Conservation (phyloP, 2,113 vertebrate species). For the Danionella cerebrum region DNA sequence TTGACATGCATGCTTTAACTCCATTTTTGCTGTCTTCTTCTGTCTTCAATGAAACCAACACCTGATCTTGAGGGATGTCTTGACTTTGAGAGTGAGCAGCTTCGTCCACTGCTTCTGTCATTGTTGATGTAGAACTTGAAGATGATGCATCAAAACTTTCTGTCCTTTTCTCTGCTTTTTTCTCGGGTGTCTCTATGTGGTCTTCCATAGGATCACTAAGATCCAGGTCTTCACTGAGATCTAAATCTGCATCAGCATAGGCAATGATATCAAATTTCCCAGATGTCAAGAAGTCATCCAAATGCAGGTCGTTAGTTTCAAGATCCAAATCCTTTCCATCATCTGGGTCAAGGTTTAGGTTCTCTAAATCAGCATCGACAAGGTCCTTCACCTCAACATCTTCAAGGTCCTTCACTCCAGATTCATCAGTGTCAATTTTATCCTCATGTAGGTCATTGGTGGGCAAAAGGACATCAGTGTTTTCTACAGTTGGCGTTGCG, state of each 20-base stretch:
- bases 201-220: conserved; percentile 88
- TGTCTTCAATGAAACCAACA: conserved; percentile 37
- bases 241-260: conserved; percentile 90
- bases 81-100: conserved; percentile 54
- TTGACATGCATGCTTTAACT: conserved; percentile 48
- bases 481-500: conserved; percentile 54
- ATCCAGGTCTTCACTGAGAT: conserved; percentile 91
- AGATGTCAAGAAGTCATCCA: conserved; percentile 89
- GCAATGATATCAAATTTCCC: conserved; percentile 97
- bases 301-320: conserved; percentile 86
- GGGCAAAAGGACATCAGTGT: conserved; percentile 50
- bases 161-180: conserved; percentile 51
- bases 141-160: conserved; percentile 36
- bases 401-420: conserved; percentile 88
- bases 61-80: conserved; percentile 54
- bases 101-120: conserved; percentile 61
- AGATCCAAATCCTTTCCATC: conserved; percentile 93
- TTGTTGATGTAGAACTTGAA: conserved; percentile 55
- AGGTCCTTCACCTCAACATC: conserved; percentile 97
- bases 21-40: conserved; percentile 65
- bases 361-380: conserved; percentile 87
- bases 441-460: conserved; percentile 70
- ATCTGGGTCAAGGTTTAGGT: conserved; percentile 87
- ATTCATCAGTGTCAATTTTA: conserved; percentile 86
- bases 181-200: conserved; percentile 53